Evolutionary conservation across 2,888 invertebrate species (phyloP), one percentile per base, ranked within the genome.

Genomic region (Mesorhabditis spiculigera): DNA sequence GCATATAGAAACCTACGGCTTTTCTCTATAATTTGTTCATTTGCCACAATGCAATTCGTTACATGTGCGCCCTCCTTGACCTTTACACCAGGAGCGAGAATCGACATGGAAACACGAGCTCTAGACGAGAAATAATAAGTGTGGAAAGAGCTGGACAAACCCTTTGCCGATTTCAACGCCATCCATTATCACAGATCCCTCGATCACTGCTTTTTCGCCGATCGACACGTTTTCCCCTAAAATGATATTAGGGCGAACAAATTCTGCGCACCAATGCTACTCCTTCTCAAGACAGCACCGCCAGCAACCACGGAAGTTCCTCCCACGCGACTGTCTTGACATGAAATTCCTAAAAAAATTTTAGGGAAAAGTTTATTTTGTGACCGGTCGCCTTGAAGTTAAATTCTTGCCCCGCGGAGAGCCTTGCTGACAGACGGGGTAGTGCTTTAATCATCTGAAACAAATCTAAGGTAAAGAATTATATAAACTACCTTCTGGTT

Each of bases 11-110:
- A 63, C 69, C 10, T 63, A 78, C 80, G 68, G 81, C 85, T 85
- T 28, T 85, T 77, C 43, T 77, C 70, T 10, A 87, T 78, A 68
- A 74, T 83, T 74, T 87, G 87, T 44, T 82, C 83, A 43, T 79
- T 82, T 1, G 72, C 68, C 1, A 82, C 72, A 28, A 82, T 78
- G 66, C 79, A 80, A 65, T 82, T 79, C n/a, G 68, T 75, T 8
- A 83, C 69, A 43, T 79, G 77, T 3, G 75, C 76, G 42, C 76
- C 73, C 6, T 82, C 79, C 58, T 78, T 81, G n/a, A 82, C 72
- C 63, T 74, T 72, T 10, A 69, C 78, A 61, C 77, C 76, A 45
- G 75, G 73, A 63, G 80, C 78, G 6, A 83, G 58, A 43, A 83
- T 81, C 4, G 75, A 80, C 63, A 79, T 77, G 13, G 69, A 76